A percentile compares a stretch with the other conserved stretches of the same genome.
phyloP scores from a whole-genome alignment of 2,888 invertebrate genomes.

The Drosophila nr. perissopoda region DNA sequence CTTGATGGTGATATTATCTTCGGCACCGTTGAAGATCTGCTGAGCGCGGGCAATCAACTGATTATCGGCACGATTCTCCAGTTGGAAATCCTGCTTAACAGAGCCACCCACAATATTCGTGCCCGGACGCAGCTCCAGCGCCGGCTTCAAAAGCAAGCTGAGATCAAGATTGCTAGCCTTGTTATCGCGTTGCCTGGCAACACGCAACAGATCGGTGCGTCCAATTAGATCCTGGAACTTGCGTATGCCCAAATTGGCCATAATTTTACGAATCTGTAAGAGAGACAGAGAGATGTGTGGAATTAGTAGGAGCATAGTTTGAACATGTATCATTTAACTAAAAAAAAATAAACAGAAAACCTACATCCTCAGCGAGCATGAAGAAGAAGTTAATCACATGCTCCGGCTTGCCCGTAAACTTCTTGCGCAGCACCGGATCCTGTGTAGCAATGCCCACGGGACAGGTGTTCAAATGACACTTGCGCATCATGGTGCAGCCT shows the following conservation, averaged over 20 bases:
- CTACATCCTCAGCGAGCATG: conserved; percentile 98
- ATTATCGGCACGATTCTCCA: conserved; percentile 94
- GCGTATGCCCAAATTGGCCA: conserved; percentile 96
- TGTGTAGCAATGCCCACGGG: conserved; percentile 99
- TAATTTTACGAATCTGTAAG: conserved; percentile 92
- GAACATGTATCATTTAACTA: not conserved
- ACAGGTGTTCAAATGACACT: conserved; percentile 99
- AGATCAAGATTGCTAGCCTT: conserved; percentile 95
- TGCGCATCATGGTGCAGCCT: conserved; percentile 99
- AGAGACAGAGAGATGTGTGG: not conserved
- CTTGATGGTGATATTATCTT: conserved; percentile 89
- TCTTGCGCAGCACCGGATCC: conserved; percentile 96
- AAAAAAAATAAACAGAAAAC: conserved; percentile 24
- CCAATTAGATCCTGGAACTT: conserved; percentile 96
- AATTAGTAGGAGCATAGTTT: not conserved
- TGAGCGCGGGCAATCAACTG: conserved; percentile 90
- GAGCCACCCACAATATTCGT: conserved; percentile 96
- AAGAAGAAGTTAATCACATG: conserved; percentile 99
- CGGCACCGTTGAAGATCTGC: conserved; percentile 90
- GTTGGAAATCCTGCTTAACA: conserved; percentile 92
- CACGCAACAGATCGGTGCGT: conserved; percentile 94
- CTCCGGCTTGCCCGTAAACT: conserved; percentile 98
- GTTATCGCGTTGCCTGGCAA: conserved; percentile 89
- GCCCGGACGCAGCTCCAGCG: conserved; percentile 94
- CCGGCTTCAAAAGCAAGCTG: conserved; percentile 93